A percentile compares a stretch with the other conserved stretches of the same genome.
Evolutionary conservation across 2,797 vertebrate genomes (phyloP).

Genomic region (Peromyscus attwateri): DNA sequence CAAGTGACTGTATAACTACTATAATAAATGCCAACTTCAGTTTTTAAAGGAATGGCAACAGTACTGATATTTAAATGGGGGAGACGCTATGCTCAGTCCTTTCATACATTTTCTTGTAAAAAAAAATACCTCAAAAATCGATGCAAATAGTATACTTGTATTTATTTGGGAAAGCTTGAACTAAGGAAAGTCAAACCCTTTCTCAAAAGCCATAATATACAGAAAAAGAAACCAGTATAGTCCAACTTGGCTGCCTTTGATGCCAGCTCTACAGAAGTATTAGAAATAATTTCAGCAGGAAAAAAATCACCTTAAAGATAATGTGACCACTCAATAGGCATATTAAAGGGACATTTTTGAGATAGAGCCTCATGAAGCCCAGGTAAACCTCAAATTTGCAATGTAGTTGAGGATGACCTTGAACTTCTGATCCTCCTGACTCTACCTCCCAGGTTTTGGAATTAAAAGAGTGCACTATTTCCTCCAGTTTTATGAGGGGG

Average conservation of each 20-base stretch:
- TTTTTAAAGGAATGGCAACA: constrained; percentile 24
- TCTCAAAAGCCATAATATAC: neutral
- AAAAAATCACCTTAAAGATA: neutral
- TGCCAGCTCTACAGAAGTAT: neutral
- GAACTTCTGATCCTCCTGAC: neutral
- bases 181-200: neutral
- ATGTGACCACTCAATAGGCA: neutral
- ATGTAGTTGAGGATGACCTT: neutral
- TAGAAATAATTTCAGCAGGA: neutral
- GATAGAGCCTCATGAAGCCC: neutral
- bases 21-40: neutral
- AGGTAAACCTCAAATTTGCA: neutral
- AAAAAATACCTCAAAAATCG: neutral
- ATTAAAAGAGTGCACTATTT: neutral
- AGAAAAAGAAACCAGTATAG: neutral
- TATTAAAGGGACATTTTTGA: neutral
- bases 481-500: too few species aligned
- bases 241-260: neutral
- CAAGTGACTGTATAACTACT: neutral
- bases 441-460: neutral
- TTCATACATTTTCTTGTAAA: neutral
- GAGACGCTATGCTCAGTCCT: neutral
- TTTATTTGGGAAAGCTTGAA: neutral
- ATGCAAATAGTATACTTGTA: neutral
- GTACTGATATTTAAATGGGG: neutral